Evolutionary conservation across 2,113 vertebrate species (phyloP).

Genomic region (Coturnix japonica): DNA sequence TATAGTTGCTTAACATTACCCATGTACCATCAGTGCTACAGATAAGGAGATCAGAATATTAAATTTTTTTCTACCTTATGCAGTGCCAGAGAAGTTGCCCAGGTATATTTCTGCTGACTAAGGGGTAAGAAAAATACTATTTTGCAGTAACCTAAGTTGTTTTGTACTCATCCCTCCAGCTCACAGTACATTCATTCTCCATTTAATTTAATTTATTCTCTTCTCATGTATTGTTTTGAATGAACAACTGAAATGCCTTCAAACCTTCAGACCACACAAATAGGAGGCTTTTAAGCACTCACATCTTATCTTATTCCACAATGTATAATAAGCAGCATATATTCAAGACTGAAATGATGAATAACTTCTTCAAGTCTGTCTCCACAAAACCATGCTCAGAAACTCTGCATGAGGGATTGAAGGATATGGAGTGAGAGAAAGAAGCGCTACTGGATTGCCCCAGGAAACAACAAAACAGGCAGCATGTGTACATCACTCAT

Average conservation of each 20-base stretch:
- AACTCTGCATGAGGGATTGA: not conserved
- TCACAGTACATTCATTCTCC: not conserved
- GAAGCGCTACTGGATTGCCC: not conserved
- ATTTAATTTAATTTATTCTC: not conserved
- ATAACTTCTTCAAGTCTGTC: not conserved
- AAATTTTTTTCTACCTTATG: not conserved
- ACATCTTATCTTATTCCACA: not conserved
- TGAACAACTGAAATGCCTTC: not conserved
- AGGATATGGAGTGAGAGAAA: not conserved
- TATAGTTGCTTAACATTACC: not conserved
- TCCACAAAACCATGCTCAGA: not conserved
- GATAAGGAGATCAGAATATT: not conserved
- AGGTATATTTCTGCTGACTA: not conserved
- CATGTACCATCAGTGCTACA: not conserved
- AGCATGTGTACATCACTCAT: rapidly evolving
- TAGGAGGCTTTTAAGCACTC: not conserved
- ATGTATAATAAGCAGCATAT: not conserved
- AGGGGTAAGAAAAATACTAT: not conserved
- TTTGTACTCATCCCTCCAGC: not conserved
- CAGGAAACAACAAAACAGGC: rapidly evolving
- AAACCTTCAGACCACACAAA: not conserved
- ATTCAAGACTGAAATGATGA: rapidly evolving
- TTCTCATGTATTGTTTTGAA: not conserved
- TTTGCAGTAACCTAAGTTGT: not conserved
- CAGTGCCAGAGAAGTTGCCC: not conserved